Conservation (phyloP, 2,888 invertebrate genomes). For the Phlogophora meticulosa region DNA sequence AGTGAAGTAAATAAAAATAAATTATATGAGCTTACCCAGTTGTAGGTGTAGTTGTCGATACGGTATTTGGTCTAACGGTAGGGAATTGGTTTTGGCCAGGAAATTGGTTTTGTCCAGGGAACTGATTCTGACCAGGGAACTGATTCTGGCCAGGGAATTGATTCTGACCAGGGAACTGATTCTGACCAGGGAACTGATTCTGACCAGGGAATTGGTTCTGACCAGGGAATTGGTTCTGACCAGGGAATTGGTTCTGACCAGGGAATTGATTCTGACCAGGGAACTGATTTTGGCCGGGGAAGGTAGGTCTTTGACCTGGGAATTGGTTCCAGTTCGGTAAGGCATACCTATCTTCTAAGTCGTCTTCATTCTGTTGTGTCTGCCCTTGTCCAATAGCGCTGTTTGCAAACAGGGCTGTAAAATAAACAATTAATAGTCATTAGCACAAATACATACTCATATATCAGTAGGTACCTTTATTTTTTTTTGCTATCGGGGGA, state of each 20-base stretch:
- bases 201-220: constrained; percentile 52
- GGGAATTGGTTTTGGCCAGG: constrained; percentile 49
- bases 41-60: constrained; percentile 6
- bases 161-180: constrained; percentile 40
- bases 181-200: constrained; percentile 41
- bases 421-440: constrained; percentile 19
- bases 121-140: constrained; percentile 51
- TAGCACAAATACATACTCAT: not conserved
- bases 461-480: not conserved
- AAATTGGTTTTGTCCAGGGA: constrained; percentile 44
- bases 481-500: too few species aligned
- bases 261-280: constrained; percentile 52
- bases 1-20: too few species aligned
- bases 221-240: constrained; percentile 48
- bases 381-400: constrained; percentile 73
- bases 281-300: constrained; percentile 47
- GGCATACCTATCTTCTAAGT: constrained; percentile 81
- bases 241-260: constrained; percentile 47
- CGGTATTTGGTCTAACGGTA: constrained; percentile 31
- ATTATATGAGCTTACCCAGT: constrained; percentile 46
- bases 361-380: constrained; percentile 57
- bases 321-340: constrained; percentile 39
- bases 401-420: constrained; percentile 74
- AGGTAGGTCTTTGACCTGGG: constrained; percentile 36
- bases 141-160: constrained; percentile 54